Conservation (phyloP, 2,888 invertebrate species). For the Timema cristinae region DNA sequence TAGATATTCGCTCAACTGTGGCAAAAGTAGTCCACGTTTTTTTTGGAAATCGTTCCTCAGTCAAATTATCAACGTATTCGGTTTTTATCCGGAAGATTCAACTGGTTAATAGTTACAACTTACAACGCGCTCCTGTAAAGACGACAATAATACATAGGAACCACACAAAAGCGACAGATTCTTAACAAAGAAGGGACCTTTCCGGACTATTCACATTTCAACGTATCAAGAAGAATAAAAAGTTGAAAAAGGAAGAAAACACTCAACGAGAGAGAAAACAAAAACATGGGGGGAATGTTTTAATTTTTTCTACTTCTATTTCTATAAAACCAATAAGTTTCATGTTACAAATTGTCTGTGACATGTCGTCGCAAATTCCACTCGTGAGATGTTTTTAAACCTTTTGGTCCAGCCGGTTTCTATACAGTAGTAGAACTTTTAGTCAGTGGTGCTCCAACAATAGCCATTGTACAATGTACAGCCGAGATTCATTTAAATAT, state of each 20-base stretch:
- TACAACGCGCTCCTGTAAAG: neutral
- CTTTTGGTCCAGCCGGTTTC: too few relatives aligned
- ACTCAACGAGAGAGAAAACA: too few relatives aligned
- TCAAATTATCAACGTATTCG: too few relatives aligned
- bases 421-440: too few relatives aligned
- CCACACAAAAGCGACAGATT: constrained; percentile 12
- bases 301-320: too few relatives aligned
- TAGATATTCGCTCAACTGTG: too few relatives aligned
- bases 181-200: constrained; percentile 5
- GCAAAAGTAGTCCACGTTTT: too few relatives aligned
- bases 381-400: neutral
- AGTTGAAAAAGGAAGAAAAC: neutral
- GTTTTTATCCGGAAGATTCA: neutral
- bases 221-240: constrained; percentile 13
- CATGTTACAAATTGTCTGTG: constrained; percentile 15
- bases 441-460: too few relatives aligned
- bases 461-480: too few relatives aligned
- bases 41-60: too few relatives aligned
- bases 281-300: neutral
- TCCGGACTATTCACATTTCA: constrained; percentile 7
- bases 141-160: neutral
- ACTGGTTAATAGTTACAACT: constrained; percentile 10
- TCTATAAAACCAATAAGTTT: neutral
- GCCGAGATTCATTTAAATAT: too few relatives aligned
- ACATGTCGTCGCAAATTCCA: constrained; percentile 14